Evolutionary conservation across 2,113 vertebrate species (phyloP), one percentile per base, ranked within the genome.

Genomic region (Erythrolamprus reginae): DNA sequence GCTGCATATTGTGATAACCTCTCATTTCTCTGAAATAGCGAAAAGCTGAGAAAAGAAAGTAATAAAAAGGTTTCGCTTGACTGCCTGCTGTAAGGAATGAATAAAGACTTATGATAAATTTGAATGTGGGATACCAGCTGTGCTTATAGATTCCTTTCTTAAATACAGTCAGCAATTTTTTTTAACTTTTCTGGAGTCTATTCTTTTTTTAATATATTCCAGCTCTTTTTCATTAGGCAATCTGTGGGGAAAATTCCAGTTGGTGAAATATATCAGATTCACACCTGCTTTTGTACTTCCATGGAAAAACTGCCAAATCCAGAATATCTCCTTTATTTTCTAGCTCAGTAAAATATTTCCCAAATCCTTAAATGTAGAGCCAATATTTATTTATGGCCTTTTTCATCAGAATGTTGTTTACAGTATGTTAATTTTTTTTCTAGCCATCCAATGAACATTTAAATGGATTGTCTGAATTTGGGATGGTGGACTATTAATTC

Each of bases 21-120:
- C 24, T 88, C 8, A 47, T 91, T 89, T 91, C 52, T 52, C 0
- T 84, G 1, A 17, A 89, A 3, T 53, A 87, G 24, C 55, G 33
- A n/a, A 89, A 55, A 38, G 92, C 87, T 58, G 53, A 89, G 28
- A n/a, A 47, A 85, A 94, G 82, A 51, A 52, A 93, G 53, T 28
- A 82, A 33, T 87, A 42, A 88, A 17, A n/a, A 55, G n/a, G n/a
- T 19, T 6, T 93, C 53, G 45, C 83, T 24, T 89, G 88, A 92
- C 38, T 90, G 12, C 33, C 77, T n/a, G 87, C 83, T 93, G n/a
- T 1, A 13, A 2, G 87, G 84, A 26, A 24, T 70, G 33, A 70
- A 89, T 92, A 77, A 3, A 19, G 82, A 86, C 2, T 50, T 45
- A 48, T 3, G 47, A 7, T 82, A 12, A 42, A 10, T 33, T 92